Percentiles rank a stretch among this genome's conserved stretches.
Evolutionary conservation across 2,888 invertebrate genomes (phyloP).

Genomic region (Lacanobia oleracea): DNA sequence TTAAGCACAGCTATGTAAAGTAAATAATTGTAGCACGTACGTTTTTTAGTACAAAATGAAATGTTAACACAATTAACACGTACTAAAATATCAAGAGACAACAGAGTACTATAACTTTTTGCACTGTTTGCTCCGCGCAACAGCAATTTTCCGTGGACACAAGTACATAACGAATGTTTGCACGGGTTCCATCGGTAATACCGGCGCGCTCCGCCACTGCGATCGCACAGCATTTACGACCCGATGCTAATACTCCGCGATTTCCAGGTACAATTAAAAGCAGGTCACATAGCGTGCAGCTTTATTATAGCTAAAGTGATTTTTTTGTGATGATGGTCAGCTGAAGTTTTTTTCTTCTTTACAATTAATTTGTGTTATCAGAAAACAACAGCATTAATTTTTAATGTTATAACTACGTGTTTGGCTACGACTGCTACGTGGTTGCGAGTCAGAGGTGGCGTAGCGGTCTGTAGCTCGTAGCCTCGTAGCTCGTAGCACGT

Average conservation of each 20-base stretch:
- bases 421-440: constrained; percentile 25
- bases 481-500: constrained; percentile 71
- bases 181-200: constrained; percentile 66
- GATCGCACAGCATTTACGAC: constrained; percentile 53
- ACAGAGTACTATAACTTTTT: constrained; percentile 63
- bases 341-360: background rate
- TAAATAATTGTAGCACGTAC: constrained; percentile 32
- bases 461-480: constrained; percentile 58
- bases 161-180: constrained; percentile 72
- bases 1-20: constrained; percentile 30
- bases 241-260: constrained; percentile 56
- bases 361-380: background rate
- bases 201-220: constrained; percentile 47
- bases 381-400: background rate
- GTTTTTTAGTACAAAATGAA: constrained; percentile 42
- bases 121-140: constrained; percentile 60
- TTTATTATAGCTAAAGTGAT: constrained; percentile 53
- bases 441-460: constrained; percentile 40
- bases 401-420: constrained; percentile 11
- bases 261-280: constrained; percentile 67
- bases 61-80: constrained; percentile 66
- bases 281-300: constrained; percentile 48
- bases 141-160: constrained; percentile 69
- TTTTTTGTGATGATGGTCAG: constrained; percentile 42
- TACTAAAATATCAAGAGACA: constrained; percentile 62